phyloP scores from a whole-genome alignment of 2,888 invertebrate species.

The Rhimphoctona megacephalus region DNA sequence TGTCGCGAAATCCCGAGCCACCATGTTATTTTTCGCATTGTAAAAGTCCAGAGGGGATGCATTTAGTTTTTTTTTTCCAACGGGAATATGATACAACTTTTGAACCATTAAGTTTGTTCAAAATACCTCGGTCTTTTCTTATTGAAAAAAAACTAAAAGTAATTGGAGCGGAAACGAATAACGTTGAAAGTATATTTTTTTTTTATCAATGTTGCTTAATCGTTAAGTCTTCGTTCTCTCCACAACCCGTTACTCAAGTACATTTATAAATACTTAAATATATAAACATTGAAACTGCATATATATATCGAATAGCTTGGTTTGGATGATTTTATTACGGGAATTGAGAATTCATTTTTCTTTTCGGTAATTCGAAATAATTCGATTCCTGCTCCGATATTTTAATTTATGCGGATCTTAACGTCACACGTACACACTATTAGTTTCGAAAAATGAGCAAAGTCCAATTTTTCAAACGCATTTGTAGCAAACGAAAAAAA shows the following conservation, averaged over 20 bases:
- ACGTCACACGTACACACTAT: not conserved
- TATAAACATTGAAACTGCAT: conserved; percentile 48
- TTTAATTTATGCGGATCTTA: conserved; percentile 6
- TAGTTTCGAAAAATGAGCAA: conserved; percentile 6
- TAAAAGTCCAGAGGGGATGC: not conserved
- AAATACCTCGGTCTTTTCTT: conserved; percentile 29
- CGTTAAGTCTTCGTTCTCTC: conserved; percentile 76
- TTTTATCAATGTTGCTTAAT: conserved; percentile 81
- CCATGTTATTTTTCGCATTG: conserved; percentile 20
- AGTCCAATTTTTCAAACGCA: conserved; percentile 24
- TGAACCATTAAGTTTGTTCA: conserved; percentile 24
- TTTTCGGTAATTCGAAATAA: not conserved
- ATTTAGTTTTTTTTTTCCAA: not conserved
- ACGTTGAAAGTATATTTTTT: conserved; percentile 72
- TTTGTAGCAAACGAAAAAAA: not conserved
- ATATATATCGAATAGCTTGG: conserved; percentile 12
- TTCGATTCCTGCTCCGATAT: conserved; percentile 41
- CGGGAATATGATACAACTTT: not conserved
- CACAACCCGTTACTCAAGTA: conserved; percentile 62
- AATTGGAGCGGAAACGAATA: conserved; percentile 51
- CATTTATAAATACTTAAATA: conserved; percentile 36
- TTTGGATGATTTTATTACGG: conserved; percentile 29
- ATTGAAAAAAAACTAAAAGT: conserved; percentile 42
- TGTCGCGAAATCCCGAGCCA: conserved; percentile 26
- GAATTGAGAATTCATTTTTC: conserved; percentile 1